phyloP scores from a whole-genome alignment of 1,140 invertebrate species.

The Rhopalosiphum padi region DNA sequence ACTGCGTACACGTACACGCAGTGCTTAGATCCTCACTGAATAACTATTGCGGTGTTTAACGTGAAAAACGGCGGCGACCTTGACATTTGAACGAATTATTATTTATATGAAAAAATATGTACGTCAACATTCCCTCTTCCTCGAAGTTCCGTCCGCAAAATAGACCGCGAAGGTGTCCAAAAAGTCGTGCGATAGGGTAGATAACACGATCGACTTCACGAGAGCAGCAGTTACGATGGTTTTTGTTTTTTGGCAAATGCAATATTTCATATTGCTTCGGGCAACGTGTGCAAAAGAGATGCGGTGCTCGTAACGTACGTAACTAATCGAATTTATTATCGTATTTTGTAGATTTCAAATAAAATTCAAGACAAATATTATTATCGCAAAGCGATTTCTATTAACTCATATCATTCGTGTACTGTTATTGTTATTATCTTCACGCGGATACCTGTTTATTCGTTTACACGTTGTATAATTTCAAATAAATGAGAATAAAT shows the following conservation, averaged over 20 bases:
- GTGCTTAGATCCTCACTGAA: not conserved
- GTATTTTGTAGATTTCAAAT: not conserved
- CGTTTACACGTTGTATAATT: not conserved
- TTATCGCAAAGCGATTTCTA: not conserved
- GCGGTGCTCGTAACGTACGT: not conserved
- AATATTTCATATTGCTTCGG: not conserved
- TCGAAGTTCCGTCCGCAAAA: not conserved
- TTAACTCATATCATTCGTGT: not conserved
- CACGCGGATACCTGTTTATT: not conserved
- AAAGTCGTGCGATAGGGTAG: not conserved
- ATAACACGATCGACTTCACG: not conserved
- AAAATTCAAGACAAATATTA: not conserved
- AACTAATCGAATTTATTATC: not conserved
- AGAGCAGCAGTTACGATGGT: not conserved
- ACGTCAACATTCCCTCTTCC: not conserved
- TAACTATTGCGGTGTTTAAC: not conserved
- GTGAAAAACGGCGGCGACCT: constrained; percentile 1
- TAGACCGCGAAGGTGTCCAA: no score
- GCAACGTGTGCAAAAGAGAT: not conserved
- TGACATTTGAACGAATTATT: constrained; percentile 17
- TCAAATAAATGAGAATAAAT: not conserved
- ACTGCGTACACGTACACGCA: not conserved
- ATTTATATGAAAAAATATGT: not conserved
- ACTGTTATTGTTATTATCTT: not conserved
- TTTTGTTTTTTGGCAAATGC: not conserved